Base-by-base conservation (phyloP, 2,797 vertebrate genomes). In the Eremophila alpestris region DNA sequence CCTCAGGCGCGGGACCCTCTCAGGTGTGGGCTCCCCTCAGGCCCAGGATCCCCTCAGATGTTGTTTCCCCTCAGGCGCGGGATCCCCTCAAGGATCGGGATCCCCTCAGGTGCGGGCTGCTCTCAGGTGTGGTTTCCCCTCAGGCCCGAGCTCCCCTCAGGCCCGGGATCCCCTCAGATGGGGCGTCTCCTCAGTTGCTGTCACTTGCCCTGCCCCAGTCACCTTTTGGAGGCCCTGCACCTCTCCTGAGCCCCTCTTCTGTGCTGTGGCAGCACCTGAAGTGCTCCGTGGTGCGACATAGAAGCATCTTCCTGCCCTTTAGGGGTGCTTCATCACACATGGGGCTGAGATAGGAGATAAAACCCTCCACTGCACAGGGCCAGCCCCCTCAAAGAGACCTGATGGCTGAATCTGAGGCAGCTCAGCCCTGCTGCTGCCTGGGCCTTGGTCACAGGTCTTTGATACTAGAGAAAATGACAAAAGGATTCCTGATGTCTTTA, bases 121-220 rank as follows among this genome's bases (percentile, higher is more conserved):
- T 20, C 23, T 40, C n/a, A 13, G 5, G 13, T 2, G 2, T 0
- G 2, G 11, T 19, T 1, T 9, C 20, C 49, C 16, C 16, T 38
- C 41, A 67, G 41, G n/a, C n/a, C n/a, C n/a, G n/a, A n/a, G 46
- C 9, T 46, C n/a, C 4, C n/a, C 48, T 59, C 63, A 85, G n/a
- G 40, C 24, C 55, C 2, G 3, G 7, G 24, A 7, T 20, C 36
- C 48, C 36, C 40, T 60, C 36, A n/a, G 12, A 5, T 13, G 10
- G 3, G 5, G 9, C 3, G 1, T 59, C 46, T 40, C 10, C 49
- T 40, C 41, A 5, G 23, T 9, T 21, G 36, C 20, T 24, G 10
- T 3, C 24, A 13, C n/a, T 5, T 0, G 0, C 2, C 16, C 4
- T 11, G 27, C 0, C 11, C 9, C 1, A 2, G 18, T 34, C 34